phyloP scores from a whole-genome alignment of 2,113 vertebrate species.

The Sterna hirundo region DNA sequence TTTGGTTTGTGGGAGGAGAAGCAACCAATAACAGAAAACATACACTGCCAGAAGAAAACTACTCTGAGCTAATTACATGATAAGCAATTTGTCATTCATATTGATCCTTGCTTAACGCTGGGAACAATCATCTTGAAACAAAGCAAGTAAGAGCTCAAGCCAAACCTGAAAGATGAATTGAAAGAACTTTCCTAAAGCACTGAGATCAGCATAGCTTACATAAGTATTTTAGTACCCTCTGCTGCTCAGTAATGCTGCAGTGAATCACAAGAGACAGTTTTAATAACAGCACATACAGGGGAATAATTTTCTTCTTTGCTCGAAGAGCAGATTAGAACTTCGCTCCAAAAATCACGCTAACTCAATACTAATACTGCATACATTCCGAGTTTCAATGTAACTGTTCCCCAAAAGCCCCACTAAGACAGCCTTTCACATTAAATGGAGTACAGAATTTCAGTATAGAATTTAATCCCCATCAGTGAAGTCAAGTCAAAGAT shows the following conservation, averaged over 20 bases:
- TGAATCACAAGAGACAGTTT: slow-evolving; percentile 61
- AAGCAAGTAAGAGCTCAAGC: not conserved
- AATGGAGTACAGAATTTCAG: not conserved
- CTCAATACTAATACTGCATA: not conserved
- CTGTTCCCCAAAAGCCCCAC: not conserved
- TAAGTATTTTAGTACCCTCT: slow-evolving; percentile 52
- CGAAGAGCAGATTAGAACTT: slow-evolving; percentile 24
- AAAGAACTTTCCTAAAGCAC: slow-evolving; percentile 37
- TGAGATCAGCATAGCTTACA: slow-evolving; percentile 35
- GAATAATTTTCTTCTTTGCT: slow-evolving; percentile 47
- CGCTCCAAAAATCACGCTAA: not conserved
- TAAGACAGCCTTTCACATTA: not conserved
- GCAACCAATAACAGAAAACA: not conserved
- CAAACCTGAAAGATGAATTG: slow-evolving; percentile 19
- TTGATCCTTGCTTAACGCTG: slow-evolving; percentile 9
- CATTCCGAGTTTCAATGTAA: not conserved
- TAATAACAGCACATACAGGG: slow-evolving; percentile 31
- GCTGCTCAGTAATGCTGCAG: slow-evolving; percentile 50
- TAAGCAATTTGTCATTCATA: slow-evolving; percentile 29
- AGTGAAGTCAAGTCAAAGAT: not conserved
- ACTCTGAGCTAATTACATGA: not conserved
- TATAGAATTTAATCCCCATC: not conserved
- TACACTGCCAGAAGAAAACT: not conserved
- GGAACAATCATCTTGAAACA: slow-evolving; percentile 21
- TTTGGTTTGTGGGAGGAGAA: not conserved